Conservation (phyloP, 2,797 vertebrate species). For the Lindbergichthys nudifrons region DNA sequence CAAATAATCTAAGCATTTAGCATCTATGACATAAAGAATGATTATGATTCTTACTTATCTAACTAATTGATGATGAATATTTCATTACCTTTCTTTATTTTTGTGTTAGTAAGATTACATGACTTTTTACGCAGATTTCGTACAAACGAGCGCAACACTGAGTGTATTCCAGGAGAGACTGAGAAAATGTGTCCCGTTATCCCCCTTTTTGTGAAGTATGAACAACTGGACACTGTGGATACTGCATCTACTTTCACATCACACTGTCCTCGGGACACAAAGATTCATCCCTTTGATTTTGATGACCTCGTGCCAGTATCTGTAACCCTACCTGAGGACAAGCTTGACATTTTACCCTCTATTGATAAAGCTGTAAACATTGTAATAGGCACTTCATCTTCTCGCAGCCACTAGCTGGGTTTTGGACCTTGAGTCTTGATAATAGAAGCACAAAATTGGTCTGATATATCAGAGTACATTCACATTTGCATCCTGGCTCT, state of each 20-base stretch:
- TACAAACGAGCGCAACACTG: background rate
- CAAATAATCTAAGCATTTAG: no score
- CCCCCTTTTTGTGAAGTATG: background rate
- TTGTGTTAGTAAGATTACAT: no score
- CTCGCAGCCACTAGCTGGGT: background rate
- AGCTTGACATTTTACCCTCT: background rate
- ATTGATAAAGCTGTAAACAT: background rate
- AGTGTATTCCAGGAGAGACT: background rate
- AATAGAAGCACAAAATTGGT: background rate
- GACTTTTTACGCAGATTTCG: background rate
- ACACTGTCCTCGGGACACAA: background rate
- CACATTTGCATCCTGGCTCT: constrained; percentile 2
- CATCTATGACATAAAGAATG: no score
- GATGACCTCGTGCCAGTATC: background rate
- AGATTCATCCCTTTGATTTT: background rate
- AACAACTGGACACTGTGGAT: background rate
- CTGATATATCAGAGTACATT: background rate
- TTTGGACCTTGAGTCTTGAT: background rate
- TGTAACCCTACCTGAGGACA: background rate
- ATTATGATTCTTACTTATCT: no score
- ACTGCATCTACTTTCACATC: background rate
- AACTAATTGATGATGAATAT: no score
- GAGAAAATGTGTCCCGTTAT: background rate
- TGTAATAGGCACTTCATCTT: background rate
- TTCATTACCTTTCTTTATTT: background rate